phyloP scores from a whole-genome alignment of 2,888 invertebrate species.

The Xanthia togata region DNA sequence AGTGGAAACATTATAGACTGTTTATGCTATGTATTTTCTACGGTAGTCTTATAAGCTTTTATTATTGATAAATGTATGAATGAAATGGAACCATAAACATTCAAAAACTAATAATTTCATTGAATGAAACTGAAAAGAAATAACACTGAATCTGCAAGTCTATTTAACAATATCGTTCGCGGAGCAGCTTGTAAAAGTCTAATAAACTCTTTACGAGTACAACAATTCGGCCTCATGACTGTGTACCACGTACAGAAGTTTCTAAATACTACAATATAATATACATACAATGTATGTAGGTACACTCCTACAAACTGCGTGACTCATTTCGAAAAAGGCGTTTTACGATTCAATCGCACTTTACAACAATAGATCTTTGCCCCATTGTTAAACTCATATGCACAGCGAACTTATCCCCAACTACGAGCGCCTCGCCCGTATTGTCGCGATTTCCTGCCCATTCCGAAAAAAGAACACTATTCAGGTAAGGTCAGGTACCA shows the following conservation, averaged over 20 bases:
- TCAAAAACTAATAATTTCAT: background rate
- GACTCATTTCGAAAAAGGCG: slow-evolving; percentile 64
- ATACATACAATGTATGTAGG: slow-evolving; percentile 15
- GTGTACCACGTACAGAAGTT: slow-evolving; percentile 11
- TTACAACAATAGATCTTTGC: slow-evolving; percentile 64
- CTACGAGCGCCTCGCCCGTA: slow-evolving; percentile 76
- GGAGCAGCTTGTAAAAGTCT: background rate
- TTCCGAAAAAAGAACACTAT: slow-evolving; percentile 69
- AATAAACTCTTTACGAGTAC: background rate
- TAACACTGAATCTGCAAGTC: background rate
- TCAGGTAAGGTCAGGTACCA: slow-evolving; percentile 78
- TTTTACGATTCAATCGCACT: slow-evolving; percentile 64
- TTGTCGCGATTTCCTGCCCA: slow-evolving; percentile 86
- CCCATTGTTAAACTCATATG: slow-evolving; percentile 60
- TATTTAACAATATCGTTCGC: background rate
- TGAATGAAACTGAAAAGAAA: background rate
- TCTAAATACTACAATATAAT: slow-evolving; percentile 22
- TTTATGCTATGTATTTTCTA: background rate
- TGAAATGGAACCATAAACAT: background rate
- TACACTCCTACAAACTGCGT: slow-evolving; percentile 46
- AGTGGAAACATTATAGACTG: too few species aligned
- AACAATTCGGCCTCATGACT: background rate
- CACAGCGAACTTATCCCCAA: slow-evolving; percentile 69
- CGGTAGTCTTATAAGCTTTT: background rate
- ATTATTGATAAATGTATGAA: background rate